Percentiles rank a stretch among this genome's conserved stretches.
phyloP scores from a whole-genome alignment of 2,113 vertebrate genomes.

The Panthera tigris region DNA sequence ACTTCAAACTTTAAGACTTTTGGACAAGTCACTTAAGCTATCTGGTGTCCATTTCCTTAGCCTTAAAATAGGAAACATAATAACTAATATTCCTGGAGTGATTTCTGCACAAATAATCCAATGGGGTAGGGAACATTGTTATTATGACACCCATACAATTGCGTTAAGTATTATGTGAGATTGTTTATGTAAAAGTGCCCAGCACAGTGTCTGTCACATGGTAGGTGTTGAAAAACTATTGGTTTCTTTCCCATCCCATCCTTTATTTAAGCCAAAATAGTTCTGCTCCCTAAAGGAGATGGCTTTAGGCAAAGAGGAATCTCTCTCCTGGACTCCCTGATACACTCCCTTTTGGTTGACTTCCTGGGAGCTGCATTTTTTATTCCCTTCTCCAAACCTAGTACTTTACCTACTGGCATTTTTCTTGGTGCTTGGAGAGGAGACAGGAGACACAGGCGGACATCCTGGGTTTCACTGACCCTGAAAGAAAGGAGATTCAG shows the following conservation, averaged over 20 bases:
- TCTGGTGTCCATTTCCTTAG: not conserved
- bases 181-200: not conserved
- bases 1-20: not conserved
- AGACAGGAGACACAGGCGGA: not conserved
- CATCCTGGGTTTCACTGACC: conserved; percentile 13
- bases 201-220: not conserved
- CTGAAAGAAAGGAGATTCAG: conserved; percentile 31
- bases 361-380: not conserved
- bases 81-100: not conserved
- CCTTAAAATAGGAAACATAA: not conserved
- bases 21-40: not conserved
- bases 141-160: not conserved
- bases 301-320: not conserved
- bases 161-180: not conserved
- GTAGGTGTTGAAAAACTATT: not conserved
- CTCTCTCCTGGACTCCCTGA: not conserved
- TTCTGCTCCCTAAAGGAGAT: not conserved
- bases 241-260: not conserved
- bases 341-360: not conserved
- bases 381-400: not conserved
- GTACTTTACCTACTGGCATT: not conserved
- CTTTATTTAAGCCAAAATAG: conserved; percentile 10
- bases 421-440: conserved; percentile 29
- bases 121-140: not conserved
- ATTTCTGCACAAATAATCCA: not conserved